Evolutionary conservation across 1,140 invertebrate species (phyloP), one percentile per base, ranked within the genome.

Genomic region (Steinernema khuongi): DNA sequence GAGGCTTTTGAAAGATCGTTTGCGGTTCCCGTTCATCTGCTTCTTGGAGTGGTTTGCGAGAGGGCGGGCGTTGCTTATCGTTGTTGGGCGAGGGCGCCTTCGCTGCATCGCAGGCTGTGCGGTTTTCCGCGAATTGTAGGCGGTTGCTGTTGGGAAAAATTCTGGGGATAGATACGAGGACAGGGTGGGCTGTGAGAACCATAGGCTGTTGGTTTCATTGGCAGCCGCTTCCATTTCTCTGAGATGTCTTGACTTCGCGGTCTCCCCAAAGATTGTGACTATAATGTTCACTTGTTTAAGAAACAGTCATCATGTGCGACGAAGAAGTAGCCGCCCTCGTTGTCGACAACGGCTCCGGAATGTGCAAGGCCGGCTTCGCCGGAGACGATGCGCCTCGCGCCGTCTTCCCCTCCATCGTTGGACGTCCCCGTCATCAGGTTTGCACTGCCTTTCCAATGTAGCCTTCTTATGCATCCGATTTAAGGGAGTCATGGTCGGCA

Each of bases 401-500:
- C 77, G 89, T 90, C 32, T 90, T 90, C 81, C 89, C 89, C 22
- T 89, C 89, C 60, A 89, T 89, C 79, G 88, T 89, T 60, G 89
- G 89, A 71, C 83, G 88, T 66, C 89, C 88, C 60, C 80, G 88
- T 50, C 88, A 89, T 69, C 31, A 69, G 30, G 31, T 69, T 41
- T 4, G 30, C 7, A 4, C n/a, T n/a, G n/a, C n/a, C n/a, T n/a
- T n/a, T 30, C 68, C 28, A 31, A 7, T 11, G 22, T 26, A 29
- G 19, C 74, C 89, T 89, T 28, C 89, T 89, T 79, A 89, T 89
- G 31, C 88, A 88, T 68, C 90, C 90, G 89, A 67, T 89, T 90
- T 84, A 88, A 90, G 84, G 89, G 92, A 85, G 94, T 97, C 80
- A 96, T 97, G 94, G 94, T 97, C 79, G 94, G 94, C 87, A 97